Conservation (phyloP, 2,888 invertebrate genomes). For the Monoplex corrugatus region DNA sequence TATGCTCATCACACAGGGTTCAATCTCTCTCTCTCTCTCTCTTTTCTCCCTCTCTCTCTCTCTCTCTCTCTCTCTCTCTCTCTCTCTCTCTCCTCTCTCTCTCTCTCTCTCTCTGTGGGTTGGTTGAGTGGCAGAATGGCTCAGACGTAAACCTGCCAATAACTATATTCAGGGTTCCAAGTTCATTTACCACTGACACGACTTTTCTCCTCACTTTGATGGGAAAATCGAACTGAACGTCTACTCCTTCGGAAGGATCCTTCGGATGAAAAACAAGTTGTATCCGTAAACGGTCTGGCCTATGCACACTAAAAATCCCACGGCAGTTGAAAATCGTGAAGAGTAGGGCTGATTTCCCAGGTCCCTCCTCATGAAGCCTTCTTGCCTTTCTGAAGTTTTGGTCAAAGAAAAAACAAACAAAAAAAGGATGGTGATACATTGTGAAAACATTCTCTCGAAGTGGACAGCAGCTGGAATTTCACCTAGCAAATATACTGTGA, state of each 20-base stretch:
- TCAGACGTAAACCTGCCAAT: not conserved
- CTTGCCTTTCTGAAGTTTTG: too few species aligned
- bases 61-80: slow-evolving; percentile 19
- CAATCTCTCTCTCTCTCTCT: not conserved
- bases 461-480: too few species aligned
- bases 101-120: slow-evolving; percentile 37
- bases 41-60: not conserved
- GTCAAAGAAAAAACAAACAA: too few species aligned
- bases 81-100: slow-evolving; percentile 28
- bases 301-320: too few species aligned
- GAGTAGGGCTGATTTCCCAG: too few species aligned
- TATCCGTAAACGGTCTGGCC: not conserved
- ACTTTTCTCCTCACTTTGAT: too few species aligned
- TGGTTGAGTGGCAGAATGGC: not conserved
- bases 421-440: too few species aligned
- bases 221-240: not conserved
- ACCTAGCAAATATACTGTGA: too few species aligned
- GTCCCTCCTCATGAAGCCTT: too few species aligned
- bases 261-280: not conserved
- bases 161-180: not conserved
- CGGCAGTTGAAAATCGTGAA: too few species aligned
- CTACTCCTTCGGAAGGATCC: too few species aligned
- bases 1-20: not conserved
- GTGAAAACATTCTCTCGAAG: too few species aligned
- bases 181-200: not conserved